Percentiles rank a stretch among this genome's conserved stretches.
Evolutionary conservation across 2,113 vertebrate genomes (phyloP).

Genomic region (Epinephelus moara): DNA sequence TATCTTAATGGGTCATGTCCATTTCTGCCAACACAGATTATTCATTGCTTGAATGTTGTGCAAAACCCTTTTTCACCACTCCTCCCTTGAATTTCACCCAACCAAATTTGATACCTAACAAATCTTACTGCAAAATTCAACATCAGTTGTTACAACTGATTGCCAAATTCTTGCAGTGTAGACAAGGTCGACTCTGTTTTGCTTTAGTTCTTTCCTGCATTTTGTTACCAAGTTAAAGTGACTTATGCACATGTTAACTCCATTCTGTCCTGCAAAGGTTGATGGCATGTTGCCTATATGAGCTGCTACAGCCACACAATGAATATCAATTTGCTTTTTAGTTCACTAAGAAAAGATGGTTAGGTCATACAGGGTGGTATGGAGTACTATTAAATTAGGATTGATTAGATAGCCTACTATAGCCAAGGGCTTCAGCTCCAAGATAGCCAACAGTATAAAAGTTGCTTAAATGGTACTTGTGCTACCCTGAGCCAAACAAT

Average conservation of each 20-base stretch:
- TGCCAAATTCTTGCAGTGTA: neutral
- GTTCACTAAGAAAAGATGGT: neutral
- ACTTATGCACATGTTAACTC: neutral
- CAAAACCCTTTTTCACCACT: neutral
- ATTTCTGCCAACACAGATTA: neutral
- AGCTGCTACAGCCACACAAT: neutral
- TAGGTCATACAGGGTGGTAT: neutral
- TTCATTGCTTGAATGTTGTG: too few species aligned
- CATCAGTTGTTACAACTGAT: too few species aligned
- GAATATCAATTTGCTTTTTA: neutral
- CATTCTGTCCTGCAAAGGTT: neutral
- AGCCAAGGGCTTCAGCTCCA: neutral
- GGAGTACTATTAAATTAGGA: neutral
- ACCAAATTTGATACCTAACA: neutral
- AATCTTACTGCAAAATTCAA: too few species aligned
- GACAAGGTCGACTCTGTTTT: neutral
- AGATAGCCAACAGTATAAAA: neutral
- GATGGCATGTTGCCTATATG: neutral
- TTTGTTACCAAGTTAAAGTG: neutral
- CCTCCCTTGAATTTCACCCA: neutral
- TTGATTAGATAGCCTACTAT: neutral
- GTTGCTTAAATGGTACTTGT: neutral
- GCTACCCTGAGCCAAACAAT: conserved; percentile 18
- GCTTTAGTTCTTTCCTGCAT: neutral
- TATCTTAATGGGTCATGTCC: neutral